Base-by-base conservation (phyloP, 2,797 vertebrate species). In the Xiphophorus birchmanni region DNA sequence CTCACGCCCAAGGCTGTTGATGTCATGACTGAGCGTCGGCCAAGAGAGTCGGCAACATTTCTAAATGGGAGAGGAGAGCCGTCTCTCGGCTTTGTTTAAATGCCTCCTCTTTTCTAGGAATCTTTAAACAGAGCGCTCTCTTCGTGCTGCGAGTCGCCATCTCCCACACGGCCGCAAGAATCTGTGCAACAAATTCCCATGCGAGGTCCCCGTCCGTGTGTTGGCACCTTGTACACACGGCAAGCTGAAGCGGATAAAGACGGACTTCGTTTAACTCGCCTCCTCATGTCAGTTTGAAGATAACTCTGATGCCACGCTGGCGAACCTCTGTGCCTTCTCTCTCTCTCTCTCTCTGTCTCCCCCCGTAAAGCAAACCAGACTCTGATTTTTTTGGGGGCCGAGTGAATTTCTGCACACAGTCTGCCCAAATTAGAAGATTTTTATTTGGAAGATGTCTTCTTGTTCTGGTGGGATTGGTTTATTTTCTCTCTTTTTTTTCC, bases 1-100 rank as follows among this genome's bases (percentile, higher is more conserved):
- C 95, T 95, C 94, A 95, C 91, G 93, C 93, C 91, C 91, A 71
- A 80, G 91, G 86, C 75, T 13, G 91, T 88, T 95, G 95, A 96
- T 93, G 94, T 95, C 93, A 95, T 92, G 88, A 79, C 87, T 89
- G 84, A 79, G 79, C 58, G n/a, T 3, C 1, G 17, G 95, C 94
- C 95, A 94, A 93, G 87, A 82, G 84, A 93, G 87, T 86, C 80
- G 74, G 78, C 52, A 26, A 89, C 87, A 80, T 89, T 54, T 93
- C 88, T 93, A 95, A 95, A 94, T 86, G 90, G 50, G 85, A 82
- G 81, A 87, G 87, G 89, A 92, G 84, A 89, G 92, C 91, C 81
- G 80, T 50, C 85, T 91, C 84, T 91, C 84, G 80, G 40, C 86
- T 84, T 82, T 45, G 44, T 87, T 88, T 91, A 90, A 90, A 54